phyloP scores from a whole-genome alignment of 2,113 vertebrate genomes.

The Macaca fascicularis region DNA sequence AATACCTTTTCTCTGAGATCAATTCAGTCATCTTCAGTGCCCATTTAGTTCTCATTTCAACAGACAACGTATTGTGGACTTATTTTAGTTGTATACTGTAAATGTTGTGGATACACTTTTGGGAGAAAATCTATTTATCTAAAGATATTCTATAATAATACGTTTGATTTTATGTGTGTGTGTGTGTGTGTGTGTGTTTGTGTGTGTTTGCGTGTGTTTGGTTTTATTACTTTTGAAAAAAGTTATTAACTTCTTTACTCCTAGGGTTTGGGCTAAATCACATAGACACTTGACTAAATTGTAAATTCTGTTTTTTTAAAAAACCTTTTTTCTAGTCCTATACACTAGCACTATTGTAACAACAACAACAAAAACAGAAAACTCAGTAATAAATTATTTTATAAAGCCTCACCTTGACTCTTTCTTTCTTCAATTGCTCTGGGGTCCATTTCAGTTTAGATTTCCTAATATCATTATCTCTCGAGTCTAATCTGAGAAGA shows the following conservation, averaged over 20 bases:
- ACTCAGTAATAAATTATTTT: constrained; percentile 49
- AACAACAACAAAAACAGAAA: constrained; percentile 52
- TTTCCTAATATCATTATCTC: constrained; percentile 57
- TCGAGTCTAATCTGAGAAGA: constrained; percentile 26
- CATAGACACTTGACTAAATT: constrained; percentile 17
- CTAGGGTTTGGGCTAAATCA: not conserved
- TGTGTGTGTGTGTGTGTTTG: too few relatives aligned
- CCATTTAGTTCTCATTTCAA: constrained; percentile 28
- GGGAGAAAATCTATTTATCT: not conserved
- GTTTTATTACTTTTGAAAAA: constrained; percentile 36
- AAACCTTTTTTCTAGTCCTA: constrained; percentile 9
- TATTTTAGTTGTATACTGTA: constrained; percentile 40
- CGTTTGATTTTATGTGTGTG: not conserved
- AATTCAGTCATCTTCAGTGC: constrained; percentile 26
- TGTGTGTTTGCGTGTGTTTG: too few relatives aligned
- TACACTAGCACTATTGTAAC: not conserved
- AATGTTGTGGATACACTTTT: not conserved
- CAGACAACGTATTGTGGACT: not conserved
- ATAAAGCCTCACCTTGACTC: constrained; percentile 6
- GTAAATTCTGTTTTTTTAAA: not conserved
- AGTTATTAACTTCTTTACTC: not conserved
- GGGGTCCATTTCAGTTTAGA: constrained; percentile 39
- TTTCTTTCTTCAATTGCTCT: constrained; percentile 36
- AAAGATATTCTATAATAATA: not conserved
- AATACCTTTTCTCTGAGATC: not conserved